Base-by-base conservation (phyloP, 2,888 invertebrate genomes). In the Listrodromus nycthemerus region DNA sequence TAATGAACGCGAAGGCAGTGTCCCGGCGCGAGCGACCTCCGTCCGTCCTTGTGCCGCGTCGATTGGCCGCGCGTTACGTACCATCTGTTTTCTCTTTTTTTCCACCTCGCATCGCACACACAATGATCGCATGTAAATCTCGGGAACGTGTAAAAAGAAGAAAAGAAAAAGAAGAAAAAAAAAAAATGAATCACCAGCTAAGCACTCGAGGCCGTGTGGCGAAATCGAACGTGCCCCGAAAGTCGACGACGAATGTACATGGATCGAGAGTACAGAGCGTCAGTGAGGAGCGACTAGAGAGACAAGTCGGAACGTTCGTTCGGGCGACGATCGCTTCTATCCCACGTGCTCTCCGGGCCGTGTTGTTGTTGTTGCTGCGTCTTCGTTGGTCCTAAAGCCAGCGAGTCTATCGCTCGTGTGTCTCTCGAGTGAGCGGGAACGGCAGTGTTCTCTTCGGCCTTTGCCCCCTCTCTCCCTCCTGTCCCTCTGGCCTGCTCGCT, bases 331-430 rank as follows among this genome's bases (percentile, higher is more conserved):
- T 48, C 58, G 21, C 16, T 37, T 16, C 75, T 7, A 85, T 90
- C 90, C 90, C 91, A 91, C 92, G 92, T 92, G 92, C 87, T 89
- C 70, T 45, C 66, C 66, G 27, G 37, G 88, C 83, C 88, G 88
- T 92, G 88, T 91, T 89, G 87, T 88, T 88, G 85, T 89, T 92
- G 88, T 91, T 91, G 89, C 88, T 89, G 88, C 88, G 87, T 91
- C 89, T 83, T 90, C 88, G 89, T 90, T 88, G 73, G 82, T 79
- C 81, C 74, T 79, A 61, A 71, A 67, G 81, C 48, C 69, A 50
- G 33, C 69, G 78, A 61, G 67, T 79, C 81, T 81, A 76, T 65
- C 80, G 79, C 63, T 73, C 70, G 65, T 76, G 74, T 71, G 50
- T 48, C 50, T 80, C 27, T 58, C 30, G 52, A 52, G 45, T 24